Conservation (phyloP, 2,797 vertebrate species). For the Xenops minutus region DNA sequence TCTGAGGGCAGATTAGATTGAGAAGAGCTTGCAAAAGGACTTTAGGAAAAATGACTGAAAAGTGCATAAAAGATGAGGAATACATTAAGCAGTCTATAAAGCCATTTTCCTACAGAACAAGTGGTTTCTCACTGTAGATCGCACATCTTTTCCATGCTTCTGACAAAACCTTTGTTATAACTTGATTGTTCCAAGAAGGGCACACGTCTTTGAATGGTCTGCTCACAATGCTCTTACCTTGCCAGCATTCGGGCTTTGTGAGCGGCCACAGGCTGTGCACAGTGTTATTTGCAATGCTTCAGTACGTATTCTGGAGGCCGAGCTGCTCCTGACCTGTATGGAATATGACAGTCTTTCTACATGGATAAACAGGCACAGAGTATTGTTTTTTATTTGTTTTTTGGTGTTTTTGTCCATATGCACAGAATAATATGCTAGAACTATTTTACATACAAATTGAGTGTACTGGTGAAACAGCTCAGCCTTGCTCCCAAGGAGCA, state of each 20-base stretch:
- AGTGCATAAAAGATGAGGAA: background rate
- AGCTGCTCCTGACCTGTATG: background rate
- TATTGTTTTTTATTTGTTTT: background rate
- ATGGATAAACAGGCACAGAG: rapidly evolving
- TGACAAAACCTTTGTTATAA: background rate
- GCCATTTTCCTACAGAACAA: background rate
- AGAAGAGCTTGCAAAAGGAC: background rate
- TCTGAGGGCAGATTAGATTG: background rate
- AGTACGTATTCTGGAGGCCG: background rate
- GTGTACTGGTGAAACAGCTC: background rate
- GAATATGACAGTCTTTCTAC: background rate
- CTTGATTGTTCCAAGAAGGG: background rate
- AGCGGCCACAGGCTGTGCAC: background rate
- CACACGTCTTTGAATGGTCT: background rate
- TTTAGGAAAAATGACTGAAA: background rate
- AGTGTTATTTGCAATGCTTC: background rate
- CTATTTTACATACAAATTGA: background rate
- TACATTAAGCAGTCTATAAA: background rate
- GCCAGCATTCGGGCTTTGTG: background rate
- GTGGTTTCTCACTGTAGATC: background rate
- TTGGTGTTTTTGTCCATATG: background rate
- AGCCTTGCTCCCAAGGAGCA: background rate
- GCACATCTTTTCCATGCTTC: background rate
- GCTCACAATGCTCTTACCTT: background rate
- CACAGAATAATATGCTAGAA: background rate